phyloP scores from a whole-genome alignment of 1,140 invertebrate species.

The Tetramorium simillimum region DNA sequence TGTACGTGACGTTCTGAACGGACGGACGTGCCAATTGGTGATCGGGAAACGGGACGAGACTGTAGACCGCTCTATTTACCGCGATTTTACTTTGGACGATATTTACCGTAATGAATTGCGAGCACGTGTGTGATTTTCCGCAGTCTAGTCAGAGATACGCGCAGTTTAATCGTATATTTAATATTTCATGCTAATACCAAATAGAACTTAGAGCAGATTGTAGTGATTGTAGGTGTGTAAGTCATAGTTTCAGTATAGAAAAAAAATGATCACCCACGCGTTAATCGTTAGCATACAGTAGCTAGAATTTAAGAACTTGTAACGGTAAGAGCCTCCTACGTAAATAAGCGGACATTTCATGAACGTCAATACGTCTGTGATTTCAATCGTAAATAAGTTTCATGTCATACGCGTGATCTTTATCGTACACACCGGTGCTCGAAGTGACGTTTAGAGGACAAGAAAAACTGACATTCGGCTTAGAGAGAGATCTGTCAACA shows the following conservation, averaged over 20 bases:
- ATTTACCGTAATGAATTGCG: conserved; percentile 46
- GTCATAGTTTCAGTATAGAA: not conserved
- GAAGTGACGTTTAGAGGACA: conserved; percentile 17
- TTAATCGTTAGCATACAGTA: conserved; percentile 42
- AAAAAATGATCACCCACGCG: conserved; percentile 26
- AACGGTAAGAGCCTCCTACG: not conserved
- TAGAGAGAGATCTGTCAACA: not conserved
- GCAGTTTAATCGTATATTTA: conserved; percentile 41
- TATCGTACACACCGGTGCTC: not conserved
- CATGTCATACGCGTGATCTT: not conserved
- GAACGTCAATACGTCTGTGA: conserved; percentile 46
- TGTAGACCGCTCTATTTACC: conserved; percentile 32
- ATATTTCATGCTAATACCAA: conserved; percentile 13
- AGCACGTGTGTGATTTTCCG: conserved; percentile 65
- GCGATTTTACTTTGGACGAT: conserved; percentile 22
- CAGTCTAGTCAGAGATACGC: conserved; percentile 45
- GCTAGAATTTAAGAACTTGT: conserved; percentile 24
- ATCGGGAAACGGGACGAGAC: conserved; percentile 36
- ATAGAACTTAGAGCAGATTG: conserved; percentile 29
- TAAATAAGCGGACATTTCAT: conserved; percentile 17
- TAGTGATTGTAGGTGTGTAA: conserved; percentile 34
- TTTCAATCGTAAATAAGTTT: conserved; percentile 15
- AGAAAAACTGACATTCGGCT: not conserved
- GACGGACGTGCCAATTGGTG: not conserved
- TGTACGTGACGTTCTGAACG: conserved; percentile 39